Conservation (phyloP, 2,888 invertebrate genomes). For the Diaprepes abbreviatus region DNA sequence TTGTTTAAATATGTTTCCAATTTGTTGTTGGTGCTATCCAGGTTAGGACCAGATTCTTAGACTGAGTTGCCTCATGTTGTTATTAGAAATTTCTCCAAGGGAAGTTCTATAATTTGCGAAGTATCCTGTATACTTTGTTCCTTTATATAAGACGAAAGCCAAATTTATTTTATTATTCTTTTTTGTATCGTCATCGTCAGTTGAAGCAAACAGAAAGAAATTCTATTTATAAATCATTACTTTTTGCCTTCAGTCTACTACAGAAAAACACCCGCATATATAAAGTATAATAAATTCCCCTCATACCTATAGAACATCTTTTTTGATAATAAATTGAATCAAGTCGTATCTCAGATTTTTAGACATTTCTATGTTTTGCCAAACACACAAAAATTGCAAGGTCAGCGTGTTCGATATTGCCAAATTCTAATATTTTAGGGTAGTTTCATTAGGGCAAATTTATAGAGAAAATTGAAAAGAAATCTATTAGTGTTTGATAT, state of each 20-base stretch:
- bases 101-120: no score
- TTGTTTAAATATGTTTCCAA: no score
- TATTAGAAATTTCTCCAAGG: no score
- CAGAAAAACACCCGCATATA: neutral
- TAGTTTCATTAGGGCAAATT: conserved; percentile 14
- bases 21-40: no score
- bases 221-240: neutral
- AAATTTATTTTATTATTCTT: no score
- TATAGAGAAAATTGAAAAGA: conserved; percentile 16
- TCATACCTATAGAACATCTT: conserved; percentile 17
- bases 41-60: no score
- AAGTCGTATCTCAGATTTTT: conserved; percentile 31
- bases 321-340: conserved; percentile 38
- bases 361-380: conserved; percentile 33
- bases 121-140: no score
- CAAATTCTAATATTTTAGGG: conserved; percentile 19
- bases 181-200: no score
- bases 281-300: conserved; percentile 20
- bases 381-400: conserved; percentile 25
- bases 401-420: conserved; percentile 19
- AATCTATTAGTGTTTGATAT: conserved; percentile 18
- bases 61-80: no score
- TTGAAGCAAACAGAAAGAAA: neutral
- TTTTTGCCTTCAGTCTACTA: neutral
- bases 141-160: no score